phyloP scores from a whole-genome alignment of 1,140 invertebrate species.

The Kradibia gibbosae region DNA sequence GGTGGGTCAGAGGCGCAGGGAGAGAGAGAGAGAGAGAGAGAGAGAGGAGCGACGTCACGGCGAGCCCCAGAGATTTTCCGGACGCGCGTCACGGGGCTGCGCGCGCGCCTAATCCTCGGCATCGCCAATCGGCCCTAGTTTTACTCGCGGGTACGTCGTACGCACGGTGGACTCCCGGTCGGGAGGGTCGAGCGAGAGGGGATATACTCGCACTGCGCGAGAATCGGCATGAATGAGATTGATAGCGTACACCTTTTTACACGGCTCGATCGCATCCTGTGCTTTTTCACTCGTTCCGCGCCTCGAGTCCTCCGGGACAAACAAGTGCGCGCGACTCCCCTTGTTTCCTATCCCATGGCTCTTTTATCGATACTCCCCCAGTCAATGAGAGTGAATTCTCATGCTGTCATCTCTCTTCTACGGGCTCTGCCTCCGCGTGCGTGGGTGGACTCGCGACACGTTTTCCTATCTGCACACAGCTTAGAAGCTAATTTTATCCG shows the following conservation, averaged over 20 bases:
- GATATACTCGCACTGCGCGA: neutral
- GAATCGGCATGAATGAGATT: neutral
- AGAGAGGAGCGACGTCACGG: slow-evolving; percentile 17
- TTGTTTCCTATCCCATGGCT: no score
- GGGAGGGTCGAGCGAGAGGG: neutral
- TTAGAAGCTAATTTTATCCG: no score
- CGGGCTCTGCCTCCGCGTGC: no score
- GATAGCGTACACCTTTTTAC: neutral
- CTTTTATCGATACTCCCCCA: no score
- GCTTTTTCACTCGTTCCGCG: neutral
- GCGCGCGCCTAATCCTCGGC: neutral
- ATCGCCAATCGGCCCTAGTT: neutral
- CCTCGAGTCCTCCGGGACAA: neutral
- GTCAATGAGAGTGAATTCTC: no score
- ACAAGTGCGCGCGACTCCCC: neutral
- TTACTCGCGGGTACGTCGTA: neutral
- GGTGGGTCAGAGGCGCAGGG: no score
- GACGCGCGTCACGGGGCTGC: slow-evolving; percentile 11
- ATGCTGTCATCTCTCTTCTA: no score
- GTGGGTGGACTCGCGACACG: no score
- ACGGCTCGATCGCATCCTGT: neutral
- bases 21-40: no score
- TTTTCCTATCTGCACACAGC: no score
- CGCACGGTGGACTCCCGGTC: neutral
- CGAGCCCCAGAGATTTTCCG: slow-evolving; percentile 25